Conservation (phyloP, 92 coral and sea anemone species). For the Isaurus tuberculatus region DNA sequence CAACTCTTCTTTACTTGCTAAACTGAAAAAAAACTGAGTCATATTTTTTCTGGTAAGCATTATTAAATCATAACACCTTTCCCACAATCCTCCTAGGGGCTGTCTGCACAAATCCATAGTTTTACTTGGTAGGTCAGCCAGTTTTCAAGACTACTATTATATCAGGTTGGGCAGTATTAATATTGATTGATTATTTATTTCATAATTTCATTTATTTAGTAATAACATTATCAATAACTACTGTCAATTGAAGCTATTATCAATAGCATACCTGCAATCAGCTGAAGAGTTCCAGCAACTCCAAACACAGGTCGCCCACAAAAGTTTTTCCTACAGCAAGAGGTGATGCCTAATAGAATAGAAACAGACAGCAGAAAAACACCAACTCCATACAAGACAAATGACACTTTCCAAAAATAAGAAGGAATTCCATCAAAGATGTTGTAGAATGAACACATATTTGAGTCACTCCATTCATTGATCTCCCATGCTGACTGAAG, state of each 20-base stretch:
- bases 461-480: constrained; percentile 73
- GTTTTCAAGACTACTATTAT: too few relatives aligned
- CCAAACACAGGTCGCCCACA: constrained; percentile 72
- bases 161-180: too few relatives aligned
- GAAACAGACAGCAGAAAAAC: constrained; percentile 59
- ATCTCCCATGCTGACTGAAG: constrained; percentile 74
- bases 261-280: constrained; percentile 69
- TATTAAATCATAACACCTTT: too few relatives aligned
- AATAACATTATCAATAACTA: too few relatives aligned
- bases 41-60: too few relatives aligned
- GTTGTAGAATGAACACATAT: constrained; percentile 74
- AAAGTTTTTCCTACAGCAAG: constrained; percentile 65
- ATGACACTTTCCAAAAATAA: constrained; percentile 77
- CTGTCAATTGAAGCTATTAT: not conserved
- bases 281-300: constrained; percentile 72
- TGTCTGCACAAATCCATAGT: too few relatives aligned
- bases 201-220: too few relatives aligned
- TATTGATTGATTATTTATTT: too few relatives aligned
- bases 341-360: constrained; percentile 67
- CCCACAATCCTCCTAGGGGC: too few relatives aligned
- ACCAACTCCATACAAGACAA: constrained; percentile 72
- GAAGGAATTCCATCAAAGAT: constrained; percentile 82
- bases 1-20: too few relatives aligned
- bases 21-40: too few relatives aligned
- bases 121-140: too few relatives aligned